Conservation (phyloP, 2,113 vertebrate species). For the Holacanthus passer region DNA sequence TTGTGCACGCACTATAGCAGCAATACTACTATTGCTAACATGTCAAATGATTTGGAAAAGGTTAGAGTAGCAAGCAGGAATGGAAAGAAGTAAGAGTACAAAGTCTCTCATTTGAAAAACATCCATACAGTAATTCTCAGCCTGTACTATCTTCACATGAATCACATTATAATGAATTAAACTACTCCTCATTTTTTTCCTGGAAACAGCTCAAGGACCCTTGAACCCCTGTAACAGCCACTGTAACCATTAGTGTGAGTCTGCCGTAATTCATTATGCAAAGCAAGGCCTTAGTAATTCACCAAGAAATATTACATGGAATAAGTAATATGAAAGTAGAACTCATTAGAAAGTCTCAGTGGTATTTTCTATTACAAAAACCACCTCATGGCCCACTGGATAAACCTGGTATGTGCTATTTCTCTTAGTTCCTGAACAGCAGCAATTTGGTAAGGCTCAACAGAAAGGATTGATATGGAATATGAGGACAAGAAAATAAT, state of each 20-base stretch:
- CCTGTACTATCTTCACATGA: slow-evolving; percentile 5
- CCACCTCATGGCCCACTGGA: not conserved
- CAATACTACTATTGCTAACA: not conserved
- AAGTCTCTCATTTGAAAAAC: not conserved
- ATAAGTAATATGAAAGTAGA: slow-evolving; percentile 40
- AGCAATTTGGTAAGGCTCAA: not conserved
- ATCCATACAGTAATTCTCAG: not conserved
- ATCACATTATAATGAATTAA: slow-evolving; percentile 45
- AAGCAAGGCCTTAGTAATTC: slow-evolving; percentile 43
- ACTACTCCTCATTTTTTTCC: slow-evolving; percentile 22
- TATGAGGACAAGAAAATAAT: not conserved
- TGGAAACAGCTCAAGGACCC: slow-evolving; percentile 39
- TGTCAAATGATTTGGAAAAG: slow-evolving; percentile 9
- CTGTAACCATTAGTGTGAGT: slow-evolving; percentile 43
- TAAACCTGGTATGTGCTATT: slow-evolving; percentile 2
- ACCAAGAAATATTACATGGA: slow-evolving; percentile 39
- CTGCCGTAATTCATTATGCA: slow-evolving; percentile 56
- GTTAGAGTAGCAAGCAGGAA: not conserved
- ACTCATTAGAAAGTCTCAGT: slow-evolving; percentile 41
- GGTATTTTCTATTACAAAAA: slow-evolving; percentile 21
- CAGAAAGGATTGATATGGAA: not conserved
- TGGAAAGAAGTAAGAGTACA: not conserved
- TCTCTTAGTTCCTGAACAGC: not conserved
- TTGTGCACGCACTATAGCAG: not conserved
- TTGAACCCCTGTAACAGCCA: slow-evolving; percentile 34